Conservation (phyloP, 2,888 invertebrate genomes). For the Gibbula magus region DNA sequence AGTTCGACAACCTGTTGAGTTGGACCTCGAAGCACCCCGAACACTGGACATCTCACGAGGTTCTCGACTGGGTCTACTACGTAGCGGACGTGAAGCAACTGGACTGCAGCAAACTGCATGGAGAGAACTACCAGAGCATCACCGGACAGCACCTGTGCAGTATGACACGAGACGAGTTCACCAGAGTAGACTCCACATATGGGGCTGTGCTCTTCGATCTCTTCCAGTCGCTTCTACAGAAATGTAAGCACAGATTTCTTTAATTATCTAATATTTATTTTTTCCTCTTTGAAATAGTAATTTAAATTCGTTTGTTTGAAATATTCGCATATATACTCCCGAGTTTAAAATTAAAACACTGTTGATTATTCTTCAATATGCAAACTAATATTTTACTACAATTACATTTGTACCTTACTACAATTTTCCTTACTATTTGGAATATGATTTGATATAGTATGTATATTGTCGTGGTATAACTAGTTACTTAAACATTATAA, state of each 20-base stretch:
- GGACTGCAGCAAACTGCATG: constrained; percentile 55
- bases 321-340: neutral
- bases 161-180: constrained; percentile 55
- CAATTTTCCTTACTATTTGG: too few relatives aligned
- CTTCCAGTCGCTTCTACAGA: constrained; percentile 51
- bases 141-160: constrained; percentile 55
- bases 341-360: neutral
- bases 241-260: constrained; percentile 44
- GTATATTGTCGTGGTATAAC: too few relatives aligned
- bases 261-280: neutral
- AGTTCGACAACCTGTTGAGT: constrained; percentile 35
- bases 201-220: constrained; percentile 55
- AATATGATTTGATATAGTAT: too few relatives aligned
- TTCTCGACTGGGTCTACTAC: constrained; percentile 65
- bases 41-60: constrained; percentile 59
- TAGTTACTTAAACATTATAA: too few relatives aligned
- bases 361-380: neutral
- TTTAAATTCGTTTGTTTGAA: neutral
- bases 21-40: constrained; percentile 64
- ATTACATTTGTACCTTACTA: too few relatives aligned
- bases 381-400: too few relatives aligned
- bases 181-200: constrained; percentile 50
- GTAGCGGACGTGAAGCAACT: constrained; percentile 51
- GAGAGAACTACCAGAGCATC: constrained; percentile 59
- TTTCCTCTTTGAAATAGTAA: neutral